Evolutionary conservation across 1,140 invertebrate genomes (phyloP), one percentile per base, ranked within the genome.

Genomic region (Calephelis nemesis): DNA sequence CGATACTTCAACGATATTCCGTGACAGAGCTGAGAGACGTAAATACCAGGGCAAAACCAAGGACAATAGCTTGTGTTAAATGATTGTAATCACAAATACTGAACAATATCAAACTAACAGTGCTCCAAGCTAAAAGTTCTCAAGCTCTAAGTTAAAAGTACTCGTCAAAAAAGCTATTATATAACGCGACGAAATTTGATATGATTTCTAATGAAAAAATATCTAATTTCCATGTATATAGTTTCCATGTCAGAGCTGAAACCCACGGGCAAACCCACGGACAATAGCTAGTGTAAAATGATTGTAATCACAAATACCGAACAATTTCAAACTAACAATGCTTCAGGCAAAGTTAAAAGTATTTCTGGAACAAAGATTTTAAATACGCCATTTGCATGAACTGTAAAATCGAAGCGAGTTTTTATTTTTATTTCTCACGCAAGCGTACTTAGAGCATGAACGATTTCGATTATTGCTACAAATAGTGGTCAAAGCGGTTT

Each of bases 401-500:
- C 15, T 30, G 19, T 54, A 54, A 58, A 58, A 58, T 19, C 30
- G 30, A 58, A 58, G 54, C 10, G 15, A 30, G 30, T 39, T 58
- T 58, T 58, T 58, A 58, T 58, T 58, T 58, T 58, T 39, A 12
- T 58, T 58, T 58, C 19, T 58, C 54, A 58, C 54, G 30, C 54
- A 58, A 58, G 54, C 30, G 54, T 60, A 60, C 30, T 42, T 60
- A 39, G 7, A n/a, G 58, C 52, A 30, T 60, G 58, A 40, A 47
- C 45, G 45, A 39, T 63, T 63, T 68, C 47, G 62, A 68, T 63
- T 68, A 63, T 68, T 49, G 49, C 40, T 40, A 45, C 67, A 63
- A 68, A 68, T 63, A 60, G 62, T 52, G 67, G 49, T 68, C 60
- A 68, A 68, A 68, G 54, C 65, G 60, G 58, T 48, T 47, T 64